phyloP scores from a whole-genome alignment of 2,113 vertebrate species.

The Myotis brandtii region DNA sequence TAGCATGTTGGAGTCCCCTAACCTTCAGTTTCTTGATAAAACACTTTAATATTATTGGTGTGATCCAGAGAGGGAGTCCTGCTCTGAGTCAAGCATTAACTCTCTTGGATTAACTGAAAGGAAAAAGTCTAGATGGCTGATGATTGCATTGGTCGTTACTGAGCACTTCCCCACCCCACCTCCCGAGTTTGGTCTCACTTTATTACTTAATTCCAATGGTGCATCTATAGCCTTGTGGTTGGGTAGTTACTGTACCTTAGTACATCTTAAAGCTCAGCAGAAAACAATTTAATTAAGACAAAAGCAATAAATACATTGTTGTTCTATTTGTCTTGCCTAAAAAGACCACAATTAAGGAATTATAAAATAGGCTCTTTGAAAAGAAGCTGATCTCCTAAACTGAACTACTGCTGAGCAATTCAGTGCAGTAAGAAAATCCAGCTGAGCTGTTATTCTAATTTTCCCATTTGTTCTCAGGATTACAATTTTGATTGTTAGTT shows the following conservation, averaged over 20 bases:
- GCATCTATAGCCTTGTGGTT: neutral
- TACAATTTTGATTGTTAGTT: neutral
- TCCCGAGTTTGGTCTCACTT: neutral
- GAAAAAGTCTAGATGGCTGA: neutral
- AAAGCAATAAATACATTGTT: neutral
- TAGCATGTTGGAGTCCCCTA: neutral
- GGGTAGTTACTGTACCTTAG: neutral
- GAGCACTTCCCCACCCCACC: neutral
- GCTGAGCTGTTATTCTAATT: neutral
- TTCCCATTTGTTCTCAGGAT: neutral
- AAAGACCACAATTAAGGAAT: slow-evolving; percentile 27
- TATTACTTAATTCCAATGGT: neutral
- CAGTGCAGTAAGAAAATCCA: neutral
- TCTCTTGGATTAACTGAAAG: neutral
- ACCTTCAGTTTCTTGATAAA: neutral
- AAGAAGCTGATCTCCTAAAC: slow-evolving; percentile 14
- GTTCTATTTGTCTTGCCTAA: neutral
- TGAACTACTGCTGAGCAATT: neutral
- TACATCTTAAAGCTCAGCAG: neutral
- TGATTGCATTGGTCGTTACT: neutral
- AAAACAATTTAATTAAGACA: slow-evolving; percentile 38
- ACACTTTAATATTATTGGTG: neutral
- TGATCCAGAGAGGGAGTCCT: neutral
- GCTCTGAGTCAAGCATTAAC: neutral
- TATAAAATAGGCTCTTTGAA: neutral